Evolutionary conservation across 2,797 vertebrate genomes (phyloP).

Genomic region (Anabacerthia variegaticeps): DNA sequence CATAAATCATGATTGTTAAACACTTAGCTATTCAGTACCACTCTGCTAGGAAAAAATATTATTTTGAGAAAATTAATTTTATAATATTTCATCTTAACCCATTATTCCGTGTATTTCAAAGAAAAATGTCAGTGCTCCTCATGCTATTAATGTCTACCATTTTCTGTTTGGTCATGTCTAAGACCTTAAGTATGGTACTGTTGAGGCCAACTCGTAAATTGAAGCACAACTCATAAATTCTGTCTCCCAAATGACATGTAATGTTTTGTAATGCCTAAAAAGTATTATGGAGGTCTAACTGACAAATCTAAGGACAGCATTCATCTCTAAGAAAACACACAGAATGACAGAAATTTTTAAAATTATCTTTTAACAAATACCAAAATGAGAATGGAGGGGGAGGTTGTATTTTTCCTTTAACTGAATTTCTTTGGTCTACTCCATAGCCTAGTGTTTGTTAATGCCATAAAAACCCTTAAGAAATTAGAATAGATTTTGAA

Average conservation of each 20-base stretch:
- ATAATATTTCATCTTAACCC: constrained; percentile 14
- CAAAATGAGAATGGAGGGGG: background rate
- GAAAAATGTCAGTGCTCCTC: background rate
- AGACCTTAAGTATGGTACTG: background rate
- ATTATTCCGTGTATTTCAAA: constrained; percentile 18
- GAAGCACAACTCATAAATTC: background rate
- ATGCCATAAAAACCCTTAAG: background rate
- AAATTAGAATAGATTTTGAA: constrained; percentile 50
- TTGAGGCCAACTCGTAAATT: background rate
- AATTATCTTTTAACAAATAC: background rate
- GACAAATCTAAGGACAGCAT: constrained; percentile 5
- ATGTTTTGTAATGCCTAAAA: background rate
- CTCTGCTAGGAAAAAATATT: constrained; percentile 28
- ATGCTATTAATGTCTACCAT: background rate
- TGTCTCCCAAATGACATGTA: background rate
- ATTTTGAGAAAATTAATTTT: constrained; percentile 33
- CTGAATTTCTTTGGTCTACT: background rate
- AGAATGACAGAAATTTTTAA: constrained; percentile 1
- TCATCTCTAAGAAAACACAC: constrained; percentile 3
- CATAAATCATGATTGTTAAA: constrained; percentile 13
- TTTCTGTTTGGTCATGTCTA: background rate
- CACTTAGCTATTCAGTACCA: background rate
- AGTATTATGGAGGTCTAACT: background rate
- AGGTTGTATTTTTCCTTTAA: background rate
- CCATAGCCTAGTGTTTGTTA: background rate